These are phyloP conservation scores for Toxostoma redivivum DNA, from an alignment of 2,113 vertebrate genomes.

Conservation along the genomic window DNA sequence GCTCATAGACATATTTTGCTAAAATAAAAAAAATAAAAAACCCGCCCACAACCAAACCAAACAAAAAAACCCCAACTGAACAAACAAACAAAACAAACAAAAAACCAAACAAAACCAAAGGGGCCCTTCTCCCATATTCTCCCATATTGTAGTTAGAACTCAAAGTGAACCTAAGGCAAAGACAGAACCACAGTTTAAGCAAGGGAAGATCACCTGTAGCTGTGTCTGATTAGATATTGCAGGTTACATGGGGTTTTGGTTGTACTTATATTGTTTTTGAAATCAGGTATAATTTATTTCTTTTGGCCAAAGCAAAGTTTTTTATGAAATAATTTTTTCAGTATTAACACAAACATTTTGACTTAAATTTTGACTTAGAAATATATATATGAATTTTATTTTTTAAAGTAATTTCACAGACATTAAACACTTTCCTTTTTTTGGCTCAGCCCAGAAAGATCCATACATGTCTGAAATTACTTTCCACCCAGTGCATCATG, in stretches of 20 bases:
- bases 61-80: too few relatives aligned
- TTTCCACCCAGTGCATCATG: neutral
- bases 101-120: fast-evolving
- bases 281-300: neutral
- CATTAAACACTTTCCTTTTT: neutral
- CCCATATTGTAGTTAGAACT: neutral
- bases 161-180: neutral
- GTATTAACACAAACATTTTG: neutral
- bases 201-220: neutral
- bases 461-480: neutral
- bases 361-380: neutral
- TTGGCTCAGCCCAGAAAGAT: neutral
- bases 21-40: neutral
- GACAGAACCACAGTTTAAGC: neutral
- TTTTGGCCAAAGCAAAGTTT: neutral
- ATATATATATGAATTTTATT: neutral
- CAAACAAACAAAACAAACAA: neutral
- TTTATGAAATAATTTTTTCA: neutral
- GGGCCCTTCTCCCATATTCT: too few relatives aligned
- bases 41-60: neutral
- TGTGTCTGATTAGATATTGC: neutral
- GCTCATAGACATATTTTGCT: neutral
- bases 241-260: neutral
- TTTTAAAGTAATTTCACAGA: neutral
- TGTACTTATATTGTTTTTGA: neutral